These are phyloP conservation scores for Alloscopus bannaensis DNA, from an alignment of 2,888 invertebrate species.

Conservation along the genomic window DNA sequence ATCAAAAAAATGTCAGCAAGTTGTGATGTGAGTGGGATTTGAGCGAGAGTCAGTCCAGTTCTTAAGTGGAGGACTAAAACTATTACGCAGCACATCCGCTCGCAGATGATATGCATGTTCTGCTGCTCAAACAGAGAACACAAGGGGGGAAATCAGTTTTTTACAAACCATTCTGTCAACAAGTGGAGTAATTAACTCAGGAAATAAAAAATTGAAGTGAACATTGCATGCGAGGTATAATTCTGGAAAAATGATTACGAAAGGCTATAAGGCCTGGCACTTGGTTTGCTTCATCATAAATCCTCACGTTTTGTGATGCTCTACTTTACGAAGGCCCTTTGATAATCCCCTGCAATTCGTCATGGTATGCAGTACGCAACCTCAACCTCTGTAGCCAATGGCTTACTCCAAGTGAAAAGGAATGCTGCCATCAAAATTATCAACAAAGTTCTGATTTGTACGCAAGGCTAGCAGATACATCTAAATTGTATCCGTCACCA, in stretches of 20 bases:
- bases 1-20: slow-evolving; percentile 19
- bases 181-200: slow-evolving; percentile 3
- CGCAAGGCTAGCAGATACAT: background rate
- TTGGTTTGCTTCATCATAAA: too few species aligned
- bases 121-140: too few species aligned
- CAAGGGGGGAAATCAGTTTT: background rate
- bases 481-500: slow-evolving; percentile 2
- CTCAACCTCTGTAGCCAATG: too few species aligned
- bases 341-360: too few species aligned
- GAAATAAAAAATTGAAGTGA: slow-evolving; percentile 3
- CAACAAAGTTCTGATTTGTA: background rate
- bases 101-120: background rate
- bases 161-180: background rate
- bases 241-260: too few species aligned
- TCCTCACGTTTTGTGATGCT: background rate
- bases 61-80: background rate
- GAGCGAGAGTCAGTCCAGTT: background rate
- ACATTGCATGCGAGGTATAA: too few species aligned
- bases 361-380: too few species aligned
- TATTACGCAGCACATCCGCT: slow-evolving; percentile 18
- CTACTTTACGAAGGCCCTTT: too few species aligned
- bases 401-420: too few species aligned
- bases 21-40: slow-evolving; percentile 7
- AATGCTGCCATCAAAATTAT: too few species aligned
- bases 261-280: too few species aligned